These are phyloP conservation scores for Syritta pipiens DNA, from an alignment of 2,888 invertebrate species.

Conservation along the genomic window DNA sequence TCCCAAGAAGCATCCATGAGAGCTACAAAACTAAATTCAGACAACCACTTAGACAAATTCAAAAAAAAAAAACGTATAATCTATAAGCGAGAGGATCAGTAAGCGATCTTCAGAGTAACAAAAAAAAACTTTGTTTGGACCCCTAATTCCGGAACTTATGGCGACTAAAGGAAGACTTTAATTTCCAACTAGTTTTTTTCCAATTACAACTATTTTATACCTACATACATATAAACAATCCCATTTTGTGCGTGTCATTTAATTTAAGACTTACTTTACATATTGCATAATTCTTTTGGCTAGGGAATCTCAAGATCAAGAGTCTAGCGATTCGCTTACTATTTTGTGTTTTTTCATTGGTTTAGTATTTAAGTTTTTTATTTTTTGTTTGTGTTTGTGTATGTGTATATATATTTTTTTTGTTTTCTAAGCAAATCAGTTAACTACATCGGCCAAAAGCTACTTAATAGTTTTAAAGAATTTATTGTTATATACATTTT, in stretches of 20 bases:
- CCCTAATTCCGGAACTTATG: conserved; percentile 73
- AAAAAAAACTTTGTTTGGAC: conserved; percentile 4
- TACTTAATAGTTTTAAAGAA: conserved; percentile 60
- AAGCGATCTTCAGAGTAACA: neutral
- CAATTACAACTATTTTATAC: conserved; percentile 40
- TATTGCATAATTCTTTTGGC: conserved; percentile 15
- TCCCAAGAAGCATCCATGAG: conserved; percentile 50
- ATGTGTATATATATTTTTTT: conserved; percentile 32
- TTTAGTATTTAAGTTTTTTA: conserved; percentile 44
- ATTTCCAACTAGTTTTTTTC: neutral
- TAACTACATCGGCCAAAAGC: conserved; percentile 52
- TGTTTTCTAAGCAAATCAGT: conserved; percentile 25
- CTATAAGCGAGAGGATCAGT: neutral
- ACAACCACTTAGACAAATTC: conserved; percentile 42
- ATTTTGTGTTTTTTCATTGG: conserved; percentile 8
- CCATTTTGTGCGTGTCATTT: conserved; percentile 44
- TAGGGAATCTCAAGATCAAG: conserved; percentile 60
- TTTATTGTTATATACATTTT: conserved; percentile 31
- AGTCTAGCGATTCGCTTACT: conserved; percentile 31
- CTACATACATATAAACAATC: conserved; percentile 26
- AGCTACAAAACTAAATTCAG: conserved; percentile 23
- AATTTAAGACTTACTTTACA: conserved; percentile 27
- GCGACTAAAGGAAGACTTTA: conserved; percentile 70
- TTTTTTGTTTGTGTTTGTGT: conserved; percentile 31
- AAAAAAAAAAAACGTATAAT: conserved; percentile 37